A percentile compares a stretch with the other conserved stretches of the same genome.
These are phyloP conservation scores for Notolabrus celidotus DNA, from an alignment of 2,797 vertebrate species.

Conservation along the genomic window DNA sequence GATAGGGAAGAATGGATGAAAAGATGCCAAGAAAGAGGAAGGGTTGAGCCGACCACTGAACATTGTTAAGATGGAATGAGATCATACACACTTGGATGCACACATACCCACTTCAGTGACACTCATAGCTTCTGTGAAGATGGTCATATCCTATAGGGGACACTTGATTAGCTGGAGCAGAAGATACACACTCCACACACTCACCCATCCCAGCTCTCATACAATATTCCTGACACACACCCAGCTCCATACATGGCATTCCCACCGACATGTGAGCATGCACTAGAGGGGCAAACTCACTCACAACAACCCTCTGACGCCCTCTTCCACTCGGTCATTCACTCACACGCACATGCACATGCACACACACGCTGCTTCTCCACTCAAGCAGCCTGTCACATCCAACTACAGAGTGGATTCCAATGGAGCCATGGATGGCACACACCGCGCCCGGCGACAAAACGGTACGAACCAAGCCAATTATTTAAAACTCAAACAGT, in stretches of 20 bases:
- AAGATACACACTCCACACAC: constrained; percentile 6
- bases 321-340: constrained; percentile 3
- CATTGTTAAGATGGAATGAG: not conserved
- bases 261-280: constrained; percentile 28
- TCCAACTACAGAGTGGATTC: constrained; percentile 38
- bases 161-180: constrained; percentile 11
- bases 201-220: constrained; percentile 18
- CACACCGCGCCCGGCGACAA: constrained; percentile 34
- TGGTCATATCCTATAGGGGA: constrained; percentile 15
- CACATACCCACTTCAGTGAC: constrained; percentile 9
- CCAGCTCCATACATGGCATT: constrained; percentile 28
- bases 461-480: constrained; percentile 39
- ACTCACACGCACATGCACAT: constrained; percentile 2
- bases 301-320: constrained; percentile 3
- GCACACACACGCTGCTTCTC: constrained; percentile 22
- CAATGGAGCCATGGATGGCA: constrained; percentile 50
- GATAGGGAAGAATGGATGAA: not conserved
- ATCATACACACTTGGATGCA: constrained; percentile 7
- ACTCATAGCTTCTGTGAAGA: not conserved
- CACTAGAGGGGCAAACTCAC: constrained; percentile 21
- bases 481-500: not conserved
- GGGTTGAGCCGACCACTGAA: not conserved
- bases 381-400: constrained; percentile 27
- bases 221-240: constrained; percentile 42
- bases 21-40: constrained; percentile 1